phyloP scores from a whole-genome alignment of 1,140 invertebrate species.

The Drosophila parvula region DNA sequence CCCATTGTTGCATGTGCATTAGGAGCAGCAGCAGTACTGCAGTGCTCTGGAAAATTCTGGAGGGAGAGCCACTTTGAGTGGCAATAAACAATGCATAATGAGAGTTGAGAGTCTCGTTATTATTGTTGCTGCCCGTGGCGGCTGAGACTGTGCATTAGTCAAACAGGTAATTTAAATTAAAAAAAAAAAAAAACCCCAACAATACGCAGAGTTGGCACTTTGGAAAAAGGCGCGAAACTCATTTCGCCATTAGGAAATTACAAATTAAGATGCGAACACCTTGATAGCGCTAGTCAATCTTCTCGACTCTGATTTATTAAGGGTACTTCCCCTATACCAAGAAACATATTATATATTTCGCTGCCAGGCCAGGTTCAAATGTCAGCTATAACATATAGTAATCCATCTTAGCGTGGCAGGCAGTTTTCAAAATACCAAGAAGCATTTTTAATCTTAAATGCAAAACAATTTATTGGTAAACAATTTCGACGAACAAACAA shows the following conservation, averaged over 20 bases:
- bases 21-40: slow-evolving; percentile 16
- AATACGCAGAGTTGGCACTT: slow-evolving; percentile 6
- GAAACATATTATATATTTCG: too few species aligned
- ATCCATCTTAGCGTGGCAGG: not conserved
- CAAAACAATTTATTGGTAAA: not conserved
- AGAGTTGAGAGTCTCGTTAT: slow-evolving; percentile 42
- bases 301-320: not conserved
- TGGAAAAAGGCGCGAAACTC: slow-evolving; percentile 22
- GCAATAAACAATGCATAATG: slow-evolving; percentile 55
- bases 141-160: slow-evolving; percentile 33
- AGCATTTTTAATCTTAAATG: not conserved
- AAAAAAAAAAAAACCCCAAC: slow-evolving; percentile 32
- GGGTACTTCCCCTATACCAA: not conserved
- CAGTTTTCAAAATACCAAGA: not conserved
- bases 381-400: too few species aligned
- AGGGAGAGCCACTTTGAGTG: slow-evolving; percentile 32
- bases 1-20: slow-evolving; percentile 44
- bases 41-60: slow-evolving; percentile 32
- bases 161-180: slow-evolving; percentile 53
- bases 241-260: slow-evolving; percentile 37
- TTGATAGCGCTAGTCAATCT: not conserved
- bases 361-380: too few species aligned
- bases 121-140: slow-evolving; percentile 17
- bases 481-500: not conserved
- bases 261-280: slow-evolving; percentile 32